These are phyloP conservation scores for Karalla daura DNA, from an alignment of 2,797 vertebrate species.

Conservation along the genomic window DNA sequence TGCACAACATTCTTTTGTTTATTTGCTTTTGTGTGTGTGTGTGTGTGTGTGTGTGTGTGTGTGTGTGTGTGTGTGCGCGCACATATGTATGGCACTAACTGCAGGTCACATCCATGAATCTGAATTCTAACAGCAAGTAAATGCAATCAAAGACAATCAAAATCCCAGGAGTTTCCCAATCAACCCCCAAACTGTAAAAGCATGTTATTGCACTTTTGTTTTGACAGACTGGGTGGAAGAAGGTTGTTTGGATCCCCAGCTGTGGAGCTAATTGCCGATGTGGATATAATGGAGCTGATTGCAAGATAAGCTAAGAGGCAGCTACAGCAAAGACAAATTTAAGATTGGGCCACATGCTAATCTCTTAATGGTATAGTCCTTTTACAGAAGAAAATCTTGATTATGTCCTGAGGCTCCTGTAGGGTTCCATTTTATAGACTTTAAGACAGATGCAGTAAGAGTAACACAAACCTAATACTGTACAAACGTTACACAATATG, in stretches of 20 bases:
- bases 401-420: slow-evolving; percentile 1
- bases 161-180: slow-evolving; percentile 42
- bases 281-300: slow-evolving; percentile 68
- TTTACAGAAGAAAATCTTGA: background rate
- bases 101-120: slow-evolving; percentile 12
- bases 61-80: no score
- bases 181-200: slow-evolving; percentile 40
- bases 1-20: no score
- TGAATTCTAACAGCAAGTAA: slow-evolving; percentile 10
- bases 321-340: slow-evolving; percentile 38
- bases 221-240: slow-evolving; percentile 50
- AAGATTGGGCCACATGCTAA: slow-evolving; percentile 21
- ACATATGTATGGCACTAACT: no score
- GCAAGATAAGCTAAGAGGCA: slow-evolving; percentile 49
- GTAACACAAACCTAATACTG: no score
- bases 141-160: slow-evolving; percentile 70
- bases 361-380: slow-evolving; percentile 17
- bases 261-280: slow-evolving; percentile 70
- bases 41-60: no score
- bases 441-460: background rate
- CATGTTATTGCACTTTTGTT: slow-evolving; percentile 28
- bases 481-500: no score
- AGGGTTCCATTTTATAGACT: background rate
- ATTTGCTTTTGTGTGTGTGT: no score
- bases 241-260: slow-evolving; percentile 60